Conservation (phyloP, 2,888 invertebrate species). For the Xylota segnis region DNA sequence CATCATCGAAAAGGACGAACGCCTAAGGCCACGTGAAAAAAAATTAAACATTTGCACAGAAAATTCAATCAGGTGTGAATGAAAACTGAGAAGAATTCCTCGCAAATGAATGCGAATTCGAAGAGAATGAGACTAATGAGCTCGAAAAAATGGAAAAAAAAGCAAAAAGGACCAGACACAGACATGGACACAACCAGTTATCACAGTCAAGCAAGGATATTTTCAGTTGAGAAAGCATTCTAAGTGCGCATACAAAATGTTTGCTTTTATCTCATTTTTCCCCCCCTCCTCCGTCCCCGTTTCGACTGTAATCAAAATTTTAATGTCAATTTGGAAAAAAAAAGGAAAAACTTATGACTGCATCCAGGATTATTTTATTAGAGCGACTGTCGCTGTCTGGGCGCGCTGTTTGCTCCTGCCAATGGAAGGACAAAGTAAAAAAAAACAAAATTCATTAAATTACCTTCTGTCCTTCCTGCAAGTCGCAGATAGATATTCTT, state of each 20-base stretch:
- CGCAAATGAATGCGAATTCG: slow-evolving; percentile 26
- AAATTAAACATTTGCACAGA: slow-evolving; percentile 2
- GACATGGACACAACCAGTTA: slow-evolving; percentile 8
- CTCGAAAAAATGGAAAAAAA: slow-evolving; percentile 28
- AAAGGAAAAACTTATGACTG: slow-evolving; percentile 5
- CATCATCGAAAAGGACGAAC: slow-evolving; percentile 30
- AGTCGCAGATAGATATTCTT: slow-evolving; percentile 28
- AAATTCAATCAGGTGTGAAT: slow-evolving; percentile 59
- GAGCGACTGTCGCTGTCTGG: slow-evolving; percentile 28
- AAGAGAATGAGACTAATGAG: slow-evolving; percentile 57
- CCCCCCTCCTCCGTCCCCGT: background rate
- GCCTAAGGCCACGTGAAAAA: slow-evolving; percentile 29
- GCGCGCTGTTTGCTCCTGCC: slow-evolving; percentile 18
- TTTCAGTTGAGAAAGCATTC: slow-evolving; percentile 38
- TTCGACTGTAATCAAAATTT: slow-evolving; percentile 43
- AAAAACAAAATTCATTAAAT: slow-evolving; percentile 60
- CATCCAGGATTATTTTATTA: slow-evolving; percentile 57
- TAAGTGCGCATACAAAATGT: slow-evolving; percentile 37
- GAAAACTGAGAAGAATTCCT: slow-evolving; percentile 34
- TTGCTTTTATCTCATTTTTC: slow-evolving; percentile 23
- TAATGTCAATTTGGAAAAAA: slow-evolving; percentile 45
- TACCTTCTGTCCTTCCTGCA: slow-evolving; percentile 51
- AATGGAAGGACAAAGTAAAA: slow-evolving; percentile 20
- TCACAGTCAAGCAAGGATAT: slow-evolving; percentile 20
- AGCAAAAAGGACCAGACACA: background rate